These are phyloP conservation scores for Sander lucioperca DNA, from an alignment of 2,113 vertebrate species.

Conservation along the genomic window DNA sequence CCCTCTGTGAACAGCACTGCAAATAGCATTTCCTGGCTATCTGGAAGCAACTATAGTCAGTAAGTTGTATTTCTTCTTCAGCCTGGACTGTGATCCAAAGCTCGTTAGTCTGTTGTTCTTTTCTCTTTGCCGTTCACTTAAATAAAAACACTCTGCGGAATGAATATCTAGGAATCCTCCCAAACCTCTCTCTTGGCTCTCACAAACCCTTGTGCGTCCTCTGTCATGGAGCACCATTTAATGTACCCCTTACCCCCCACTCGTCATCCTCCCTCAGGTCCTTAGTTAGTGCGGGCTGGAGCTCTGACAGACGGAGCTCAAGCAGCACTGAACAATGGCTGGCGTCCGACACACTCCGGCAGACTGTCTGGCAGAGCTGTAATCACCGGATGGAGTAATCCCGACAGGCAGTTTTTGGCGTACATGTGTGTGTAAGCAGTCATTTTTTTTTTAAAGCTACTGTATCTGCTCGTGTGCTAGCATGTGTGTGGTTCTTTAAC, in stretches of 20 bases:
- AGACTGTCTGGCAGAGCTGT: conserved; percentile 8
- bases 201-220: neutral
- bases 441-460: conserved; percentile 31
- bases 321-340: conserved; percentile 58
- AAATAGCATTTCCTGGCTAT: neutral
- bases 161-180: conserved; percentile 48
- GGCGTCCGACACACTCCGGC: conserved; percentile 43
- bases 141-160: conserved; percentile 16
- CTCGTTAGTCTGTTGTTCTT: conserved; percentile 1
- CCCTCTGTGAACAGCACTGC: neutral
- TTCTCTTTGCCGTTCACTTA: neutral
- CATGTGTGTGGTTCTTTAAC: conserved; percentile 3
- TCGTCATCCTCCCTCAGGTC: conserved; percentile 20
- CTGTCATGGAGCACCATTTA: conserved; percentile 14
- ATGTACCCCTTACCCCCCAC: neutral
- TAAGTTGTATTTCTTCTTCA: conserved; percentile 1
- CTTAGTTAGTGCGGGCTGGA: conserved; percentile 45
- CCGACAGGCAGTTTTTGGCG: conserved; percentile 2
- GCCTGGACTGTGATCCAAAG: conserved; percentile 23
- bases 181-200: conserved; percentile 59
- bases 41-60: conserved; percentile 15
- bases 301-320: conserved; percentile 31
- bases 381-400: conserved; percentile 47
- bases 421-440: conserved; percentile 5
- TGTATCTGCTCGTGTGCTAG: conserved; percentile 16